Evolutionary conservation across 1,140 invertebrate species (phyloP).

Genomic region (Caenorhabditis brenneri): DNA sequence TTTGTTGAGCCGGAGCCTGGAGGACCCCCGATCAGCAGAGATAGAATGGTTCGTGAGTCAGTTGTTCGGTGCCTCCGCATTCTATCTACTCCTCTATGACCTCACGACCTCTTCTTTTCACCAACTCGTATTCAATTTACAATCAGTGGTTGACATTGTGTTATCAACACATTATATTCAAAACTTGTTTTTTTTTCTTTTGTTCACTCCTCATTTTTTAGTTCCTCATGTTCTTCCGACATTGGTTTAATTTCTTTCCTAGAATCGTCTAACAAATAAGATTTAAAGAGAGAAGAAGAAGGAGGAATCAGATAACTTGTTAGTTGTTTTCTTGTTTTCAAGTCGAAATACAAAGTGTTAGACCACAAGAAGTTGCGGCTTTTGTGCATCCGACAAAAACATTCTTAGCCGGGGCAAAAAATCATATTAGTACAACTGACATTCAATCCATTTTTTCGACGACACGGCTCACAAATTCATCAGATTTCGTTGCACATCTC

Average conservation of each 20-base stretch:
- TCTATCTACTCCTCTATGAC: background rate
- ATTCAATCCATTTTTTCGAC: slow-evolving; percentile 14
- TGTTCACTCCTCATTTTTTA: background rate
- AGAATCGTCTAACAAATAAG: background rate
- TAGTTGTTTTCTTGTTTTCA: slow-evolving; percentile 26
- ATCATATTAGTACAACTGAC: slow-evolving; percentile 41
- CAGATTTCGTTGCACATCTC: slow-evolving; percentile 23
- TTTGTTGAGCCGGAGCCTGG: background rate
- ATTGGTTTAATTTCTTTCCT: background rate
- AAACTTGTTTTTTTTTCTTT: background rate
- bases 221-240: background rate
- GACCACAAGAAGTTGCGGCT: slow-evolving; percentile 2
- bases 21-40: background rate
- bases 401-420: background rate
- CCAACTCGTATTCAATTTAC: background rate
- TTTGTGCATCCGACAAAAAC: background rate
- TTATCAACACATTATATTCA: too few relatives aligned
- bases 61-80: slow-evolving; percentile 35
- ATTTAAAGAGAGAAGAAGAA: background rate
- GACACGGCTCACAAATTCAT: slow-evolving; percentile 29
- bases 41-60: slow-evolving; percentile 37
- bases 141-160: background rate
- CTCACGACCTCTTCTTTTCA: slow-evolving; percentile 5
- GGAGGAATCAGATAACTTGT: slow-evolving; percentile 27
- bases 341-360: slow-evolving; percentile 18